These are phyloP conservation scores for Magallana gigas DNA, from an alignment of 1,140 invertebrate genomes.

Conservation along the genomic window DNA sequence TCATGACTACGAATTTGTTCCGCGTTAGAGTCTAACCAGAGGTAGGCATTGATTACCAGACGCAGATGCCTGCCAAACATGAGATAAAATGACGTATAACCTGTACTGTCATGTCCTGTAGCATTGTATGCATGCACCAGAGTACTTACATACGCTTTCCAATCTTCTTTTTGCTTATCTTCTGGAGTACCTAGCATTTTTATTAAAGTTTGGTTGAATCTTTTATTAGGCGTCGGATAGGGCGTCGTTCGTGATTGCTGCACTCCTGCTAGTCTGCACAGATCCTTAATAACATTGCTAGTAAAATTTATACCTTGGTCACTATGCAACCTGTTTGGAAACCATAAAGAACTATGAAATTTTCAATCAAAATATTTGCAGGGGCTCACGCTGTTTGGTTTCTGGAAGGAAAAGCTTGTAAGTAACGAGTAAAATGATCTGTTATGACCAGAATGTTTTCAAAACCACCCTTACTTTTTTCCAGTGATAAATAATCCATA, in stretches of 20 bases:
- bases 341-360: constrained; percentile 74
- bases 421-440: constrained; percentile 66
- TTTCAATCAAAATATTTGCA: constrained; percentile 71
- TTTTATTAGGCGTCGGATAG: too few species aligned
- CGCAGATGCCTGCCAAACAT: too few species aligned
- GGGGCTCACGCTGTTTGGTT: constrained; percentile 65
- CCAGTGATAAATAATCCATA: constrained; percentile 32
- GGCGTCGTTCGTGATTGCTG: constrained; percentile 18
- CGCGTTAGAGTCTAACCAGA: not conserved
- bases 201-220: not conserved
- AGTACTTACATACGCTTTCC: not conserved
- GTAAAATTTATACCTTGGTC: constrained; percentile 72
- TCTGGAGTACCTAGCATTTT: not conserved
- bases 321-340: constrained; percentile 72
- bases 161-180: not conserved
- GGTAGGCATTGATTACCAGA: too few species aligned
- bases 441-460: constrained; percentile 58
- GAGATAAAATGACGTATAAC: too few species aligned
- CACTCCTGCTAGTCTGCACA: constrained; percentile 49
- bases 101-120: not conserved
- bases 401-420: constrained; percentile 57
- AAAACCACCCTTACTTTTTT: constrained; percentile 8
- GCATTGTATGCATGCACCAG: not conserved
- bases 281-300: constrained; percentile 46
- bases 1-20: not conserved